These are phyloP conservation scores for Pachycephala philippinensis DNA, from an alignment of 2,113 vertebrate species.

Conservation along the genomic window DNA sequence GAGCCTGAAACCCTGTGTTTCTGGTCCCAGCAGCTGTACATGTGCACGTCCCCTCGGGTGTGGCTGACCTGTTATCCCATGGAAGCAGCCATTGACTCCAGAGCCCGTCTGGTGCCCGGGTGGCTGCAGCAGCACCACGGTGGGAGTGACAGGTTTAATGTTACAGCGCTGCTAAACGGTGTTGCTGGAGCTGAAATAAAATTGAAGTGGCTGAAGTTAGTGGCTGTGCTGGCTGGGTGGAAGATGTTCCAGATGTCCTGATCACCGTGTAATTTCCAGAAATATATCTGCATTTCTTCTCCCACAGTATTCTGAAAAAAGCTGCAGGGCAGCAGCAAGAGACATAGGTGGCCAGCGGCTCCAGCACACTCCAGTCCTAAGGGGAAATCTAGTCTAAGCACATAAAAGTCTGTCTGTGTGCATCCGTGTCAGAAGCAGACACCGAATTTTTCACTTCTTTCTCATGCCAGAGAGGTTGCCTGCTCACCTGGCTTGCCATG, in stretches of 20 bases:
- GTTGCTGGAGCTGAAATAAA: not conserved
- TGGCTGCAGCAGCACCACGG: not conserved
- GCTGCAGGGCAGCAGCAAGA: not conserved
- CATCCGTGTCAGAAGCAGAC: not conserved
- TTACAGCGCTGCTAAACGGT: not conserved
- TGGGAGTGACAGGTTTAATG: not conserved
- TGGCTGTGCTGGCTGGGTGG: not conserved
- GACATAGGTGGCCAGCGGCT: not conserved
- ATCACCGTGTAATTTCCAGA: not conserved
- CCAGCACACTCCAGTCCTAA: not conserved
- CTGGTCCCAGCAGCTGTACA: not conserved
- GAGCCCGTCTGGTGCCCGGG: not conserved
- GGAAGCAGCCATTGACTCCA: accelerated
- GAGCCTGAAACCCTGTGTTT: not conserved
- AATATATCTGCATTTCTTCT: not conserved
- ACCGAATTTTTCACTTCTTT: not conserved
- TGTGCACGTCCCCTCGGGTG: accelerated
- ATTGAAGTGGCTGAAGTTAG: not conserved
- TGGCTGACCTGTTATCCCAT: not conserved
- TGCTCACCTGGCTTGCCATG: not conserved
- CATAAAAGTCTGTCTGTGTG: not conserved
- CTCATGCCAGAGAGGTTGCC: not conserved
- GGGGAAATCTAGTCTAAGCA: not conserved
- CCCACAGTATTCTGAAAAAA: not conserved
- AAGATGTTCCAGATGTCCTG: not conserved